phyloP scores from a whole-genome alignment of 2,888 invertebrate species.

The Leptura quadrifasciata region DNA sequence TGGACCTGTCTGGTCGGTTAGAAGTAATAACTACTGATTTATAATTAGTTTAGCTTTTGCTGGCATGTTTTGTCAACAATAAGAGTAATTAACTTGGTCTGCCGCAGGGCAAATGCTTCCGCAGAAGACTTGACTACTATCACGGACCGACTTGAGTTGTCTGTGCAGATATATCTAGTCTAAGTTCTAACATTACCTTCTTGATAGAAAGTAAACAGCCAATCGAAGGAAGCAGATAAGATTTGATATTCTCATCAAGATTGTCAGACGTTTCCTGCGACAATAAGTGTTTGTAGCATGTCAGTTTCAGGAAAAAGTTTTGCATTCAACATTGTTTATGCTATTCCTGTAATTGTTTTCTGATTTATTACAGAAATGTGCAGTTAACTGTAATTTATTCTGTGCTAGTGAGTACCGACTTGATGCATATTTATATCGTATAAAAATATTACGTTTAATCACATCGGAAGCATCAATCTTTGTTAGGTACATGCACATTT shows the following conservation, averaged over 20 bases:
- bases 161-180: background rate
- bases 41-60: slow-evolving; percentile 49
- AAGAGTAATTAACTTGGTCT: slow-evolving; percentile 50
- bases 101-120: slow-evolving; percentile 38
- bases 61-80: slow-evolving; percentile 55
- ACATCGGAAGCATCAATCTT: slow-evolving; percentile 19
- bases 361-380: slow-evolving; percentile 49
- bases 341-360: slow-evolving; percentile 54
- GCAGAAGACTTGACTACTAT: background rate
- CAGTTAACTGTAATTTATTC: slow-evolving; percentile 29
- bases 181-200: background rate
- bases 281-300: slow-evolving; percentile 37
- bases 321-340: slow-evolving; percentile 42
- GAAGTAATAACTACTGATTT: slow-evolving; percentile 51
- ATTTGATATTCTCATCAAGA: slow-evolving; percentile 47
- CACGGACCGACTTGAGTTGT: slow-evolving; percentile 3
- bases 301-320: slow-evolving; percentile 50
- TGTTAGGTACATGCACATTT: no score
- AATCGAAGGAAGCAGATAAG: slow-evolving; percentile 19
- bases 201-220: slow-evolving; percentile 6
- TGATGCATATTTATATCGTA: slow-evolving; percentile 18
- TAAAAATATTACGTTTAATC: slow-evolving; percentile 15
- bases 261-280: slow-evolving; percentile 41
- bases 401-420: background rate
- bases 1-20: slow-evolving; percentile 43